A percentile compares a stretch with the other conserved stretches of the same genome.
Conservation (phyloP, 2,797 vertebrate genomes). For the Falco naumanni region DNA sequence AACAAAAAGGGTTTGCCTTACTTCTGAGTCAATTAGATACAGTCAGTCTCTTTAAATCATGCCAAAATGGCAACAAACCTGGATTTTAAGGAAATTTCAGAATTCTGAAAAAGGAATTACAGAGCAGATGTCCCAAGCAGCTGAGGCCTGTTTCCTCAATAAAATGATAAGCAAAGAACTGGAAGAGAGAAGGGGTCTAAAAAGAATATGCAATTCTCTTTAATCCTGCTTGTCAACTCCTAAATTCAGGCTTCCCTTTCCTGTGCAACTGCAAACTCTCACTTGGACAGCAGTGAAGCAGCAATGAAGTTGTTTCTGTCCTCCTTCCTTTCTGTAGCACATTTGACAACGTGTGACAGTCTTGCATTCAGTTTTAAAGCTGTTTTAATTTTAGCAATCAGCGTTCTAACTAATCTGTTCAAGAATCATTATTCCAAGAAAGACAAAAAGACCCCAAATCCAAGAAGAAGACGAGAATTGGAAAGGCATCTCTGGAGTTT, state of each 20-base stretch:
- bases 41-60: slow-evolving; percentile 6
- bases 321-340: background rate
- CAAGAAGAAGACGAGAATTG: background rate
- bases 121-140: background rate
- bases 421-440: background rate
- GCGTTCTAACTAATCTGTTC: background rate
- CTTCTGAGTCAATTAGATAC: background rate
- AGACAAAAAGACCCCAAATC: background rate
- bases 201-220: background rate
- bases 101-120: background rate
- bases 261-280: background rate
- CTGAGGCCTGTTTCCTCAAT: background rate
- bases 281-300: background rate
- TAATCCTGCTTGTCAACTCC: background rate
- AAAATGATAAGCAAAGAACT: background rate
- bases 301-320: background rate
- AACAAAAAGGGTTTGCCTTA: background rate
- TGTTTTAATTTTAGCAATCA: slow-evolving; percentile 24
- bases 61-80: background rate
- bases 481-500: background rate
- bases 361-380: slow-evolving; percentile 17
- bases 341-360: background rate
- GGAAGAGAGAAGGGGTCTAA: background rate
- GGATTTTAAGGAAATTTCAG: slow-evolving; percentile 6
- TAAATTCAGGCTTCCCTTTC: slow-evolving; percentile 14